Evolutionary conservation across 1,140 invertebrate species (phyloP).

Genomic region (Drosophila pallidifrons): DNA sequence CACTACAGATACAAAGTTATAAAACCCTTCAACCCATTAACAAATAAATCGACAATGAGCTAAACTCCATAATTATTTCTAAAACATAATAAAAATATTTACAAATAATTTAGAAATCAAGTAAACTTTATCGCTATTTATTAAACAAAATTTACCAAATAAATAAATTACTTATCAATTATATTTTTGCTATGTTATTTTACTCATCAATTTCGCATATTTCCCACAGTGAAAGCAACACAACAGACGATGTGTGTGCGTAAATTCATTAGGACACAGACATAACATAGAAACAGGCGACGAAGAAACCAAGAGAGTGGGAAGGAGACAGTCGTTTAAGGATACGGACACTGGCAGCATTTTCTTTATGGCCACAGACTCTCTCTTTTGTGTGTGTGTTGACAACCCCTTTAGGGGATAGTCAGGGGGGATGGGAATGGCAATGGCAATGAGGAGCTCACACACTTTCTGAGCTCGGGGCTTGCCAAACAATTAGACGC

Average conservation of each 20-base stretch:
- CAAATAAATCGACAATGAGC: too few species aligned
- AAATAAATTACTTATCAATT: too few species aligned
- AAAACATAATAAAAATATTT: too few species aligned
- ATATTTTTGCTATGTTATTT: too few species aligned
- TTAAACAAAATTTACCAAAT: too few species aligned
- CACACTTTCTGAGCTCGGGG: constrained; percentile 38
- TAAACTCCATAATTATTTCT: too few species aligned
- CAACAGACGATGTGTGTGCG: constrained; percentile 57
- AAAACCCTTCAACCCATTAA: too few species aligned
- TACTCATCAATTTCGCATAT: background rate
- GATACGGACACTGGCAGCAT: constrained; percentile 39
- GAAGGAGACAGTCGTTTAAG: constrained; percentile 42
- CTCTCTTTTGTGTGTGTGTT: constrained; percentile 16
- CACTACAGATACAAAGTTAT: too few species aligned
- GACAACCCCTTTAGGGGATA: constrained; percentile 46
- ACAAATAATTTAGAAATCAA: too few species aligned
- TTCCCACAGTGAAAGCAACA: constrained; percentile 19
- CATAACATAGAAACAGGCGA: constrained; percentile 23
- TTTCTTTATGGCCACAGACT: constrained; percentile 54
- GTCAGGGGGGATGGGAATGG: too few species aligned
- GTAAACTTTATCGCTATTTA: too few species aligned
- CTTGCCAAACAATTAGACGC: constrained; percentile 76
- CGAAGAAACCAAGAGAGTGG: background rate
- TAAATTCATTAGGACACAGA: constrained; percentile 74
- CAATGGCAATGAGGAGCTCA: background rate